phyloP scores from a whole-genome alignment of 2,888 invertebrate species.

The Aphidoletes aphidimyza region DNA sequence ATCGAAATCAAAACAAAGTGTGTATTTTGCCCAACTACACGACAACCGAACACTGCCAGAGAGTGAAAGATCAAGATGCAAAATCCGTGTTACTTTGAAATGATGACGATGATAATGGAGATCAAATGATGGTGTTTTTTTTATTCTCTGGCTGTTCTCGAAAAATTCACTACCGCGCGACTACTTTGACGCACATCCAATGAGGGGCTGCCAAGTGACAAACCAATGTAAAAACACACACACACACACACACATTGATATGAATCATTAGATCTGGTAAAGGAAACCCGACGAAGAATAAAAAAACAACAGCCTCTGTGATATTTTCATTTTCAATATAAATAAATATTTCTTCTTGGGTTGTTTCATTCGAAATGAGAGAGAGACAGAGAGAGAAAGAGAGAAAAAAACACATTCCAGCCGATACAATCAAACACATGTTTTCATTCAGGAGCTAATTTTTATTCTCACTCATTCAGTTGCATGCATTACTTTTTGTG shows the following conservation, averaged over 20 bases:
- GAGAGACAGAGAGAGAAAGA: too few relatives aligned
- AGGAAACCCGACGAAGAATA: not conserved
- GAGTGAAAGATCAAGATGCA: not conserved
- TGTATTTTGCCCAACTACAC: not conserved
- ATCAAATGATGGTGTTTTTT: slow-evolving; percentile 18
- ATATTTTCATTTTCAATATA: not conserved
- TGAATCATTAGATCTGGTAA: slow-evolving; percentile 2
- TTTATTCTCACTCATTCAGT: not conserved
- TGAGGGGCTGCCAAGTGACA: not conserved
- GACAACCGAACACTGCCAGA: not conserved
- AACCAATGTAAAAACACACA: not conserved
- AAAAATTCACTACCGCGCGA: too few relatives aligned
- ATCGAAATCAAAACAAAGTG: not conserved
- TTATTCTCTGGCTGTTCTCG: not conserved
- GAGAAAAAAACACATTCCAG: not conserved
- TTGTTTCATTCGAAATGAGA: too few relatives aligned
- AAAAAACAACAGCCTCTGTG: not conserved
- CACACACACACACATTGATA: not conserved
- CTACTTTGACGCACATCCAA: not conserved
- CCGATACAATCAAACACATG: slow-evolving; percentile 39
- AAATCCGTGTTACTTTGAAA: slow-evolving; percentile 30
- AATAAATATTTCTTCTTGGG: not conserved
- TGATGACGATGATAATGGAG: slow-evolving; percentile 37
- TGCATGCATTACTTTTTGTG: not conserved
- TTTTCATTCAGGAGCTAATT: slow-evolving; percentile 54